Percentiles rank a stretch among this genome's conserved stretches.
phyloP scores from a whole-genome alignment of 2,797 vertebrate genomes.

The Mormyrops attenuatus region DNA sequence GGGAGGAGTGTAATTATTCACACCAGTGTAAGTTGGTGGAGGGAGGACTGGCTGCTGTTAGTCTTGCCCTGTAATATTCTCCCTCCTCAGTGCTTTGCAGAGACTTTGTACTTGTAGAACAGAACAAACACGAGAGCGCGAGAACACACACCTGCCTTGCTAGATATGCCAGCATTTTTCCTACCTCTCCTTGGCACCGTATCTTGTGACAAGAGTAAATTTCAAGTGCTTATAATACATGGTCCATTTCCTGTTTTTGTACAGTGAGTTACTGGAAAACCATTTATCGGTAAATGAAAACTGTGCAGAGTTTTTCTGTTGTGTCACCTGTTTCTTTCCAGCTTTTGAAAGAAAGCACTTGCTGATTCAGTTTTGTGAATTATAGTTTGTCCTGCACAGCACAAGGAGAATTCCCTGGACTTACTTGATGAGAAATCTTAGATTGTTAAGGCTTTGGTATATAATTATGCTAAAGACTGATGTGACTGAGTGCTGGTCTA shows the following conservation, averaged over 20 bases:
- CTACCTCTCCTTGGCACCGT: neutral
- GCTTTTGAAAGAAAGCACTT: neutral
- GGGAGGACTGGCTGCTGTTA: conserved; percentile 15
- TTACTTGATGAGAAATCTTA: neutral
- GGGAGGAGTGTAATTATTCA: neutral
- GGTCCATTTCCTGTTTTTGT: neutral
- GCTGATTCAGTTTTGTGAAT: neutral
- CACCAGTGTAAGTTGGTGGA: neutral
- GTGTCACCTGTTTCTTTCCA: neutral
- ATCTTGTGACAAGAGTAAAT: neutral
- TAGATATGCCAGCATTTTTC: conserved; percentile 30
- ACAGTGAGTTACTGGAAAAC: neutral
- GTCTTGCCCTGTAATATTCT: conserved; percentile 27
- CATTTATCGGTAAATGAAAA: neutral
- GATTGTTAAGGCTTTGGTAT: neutral
- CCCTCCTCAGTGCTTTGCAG: conserved; percentile 34
- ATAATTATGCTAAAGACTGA: neutral
- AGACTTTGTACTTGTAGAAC: conserved; percentile 45
- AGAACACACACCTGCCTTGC: conserved; percentile 32
- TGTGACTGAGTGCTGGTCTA: neutral
- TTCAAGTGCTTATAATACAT: neutral
- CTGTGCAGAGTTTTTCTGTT: neutral
- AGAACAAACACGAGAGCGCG: conserved; percentile 35
- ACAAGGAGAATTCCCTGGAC: neutral
- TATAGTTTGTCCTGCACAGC: neutral